Percentiles rank a stretch among this genome's conserved stretches.
These are phyloP conservation scores for Drosophila ananassae DNA, from an alignment of 1,140 invertebrate genomes.

Conservation along the genomic window DNA sequence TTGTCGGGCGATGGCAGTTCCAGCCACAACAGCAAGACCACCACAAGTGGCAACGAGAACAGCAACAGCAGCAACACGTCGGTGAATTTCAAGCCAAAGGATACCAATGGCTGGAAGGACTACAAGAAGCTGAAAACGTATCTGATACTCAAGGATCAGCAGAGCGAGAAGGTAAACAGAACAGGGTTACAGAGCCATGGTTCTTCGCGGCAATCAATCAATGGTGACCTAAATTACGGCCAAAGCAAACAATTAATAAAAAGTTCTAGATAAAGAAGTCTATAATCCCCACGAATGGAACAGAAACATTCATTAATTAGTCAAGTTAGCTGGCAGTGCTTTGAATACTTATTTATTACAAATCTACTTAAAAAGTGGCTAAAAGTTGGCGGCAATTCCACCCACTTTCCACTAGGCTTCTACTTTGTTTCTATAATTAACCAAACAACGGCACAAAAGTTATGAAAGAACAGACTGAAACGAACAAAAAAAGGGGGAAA, in stretches of 20 bases:
- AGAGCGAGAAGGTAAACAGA: constrained; percentile 70
- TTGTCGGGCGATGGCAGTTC: constrained; percentile 30
- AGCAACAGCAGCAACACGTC: constrained; percentile 17
- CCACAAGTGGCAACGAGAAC: constrained; percentile 6
- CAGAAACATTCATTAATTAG: constrained; percentile 32
- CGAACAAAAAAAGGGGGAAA: constrained; percentile 5
- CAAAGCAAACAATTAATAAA: constrained; percentile 42
- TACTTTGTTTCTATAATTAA: constrained; percentile 52
- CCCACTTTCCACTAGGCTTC: constrained; percentile 1
- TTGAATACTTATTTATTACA: constrained; percentile 26
- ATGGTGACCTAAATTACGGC: constrained; percentile 59
- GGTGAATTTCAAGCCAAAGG: constrained; percentile 70
- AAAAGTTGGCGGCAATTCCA: constrained; percentile 22
- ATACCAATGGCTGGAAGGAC: constrained; percentile 78
- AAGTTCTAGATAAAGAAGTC: constrained; percentile 27
- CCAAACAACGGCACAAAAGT: constrained; percentile 56
- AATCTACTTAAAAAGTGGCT: constrained; percentile 25
- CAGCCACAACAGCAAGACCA: constrained; percentile 23
- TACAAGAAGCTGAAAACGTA: constrained; percentile 82
- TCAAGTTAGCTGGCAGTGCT: constrained; percentile 14
- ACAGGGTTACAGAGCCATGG: constrained; percentile 5
- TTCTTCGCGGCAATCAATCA: constrained; percentile 45
- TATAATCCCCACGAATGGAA: constrained; percentile 15
- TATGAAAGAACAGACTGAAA: constrained; percentile 40
- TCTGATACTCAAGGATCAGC: constrained; percentile 78